Percentiles rank a stretch among this genome's conserved stretches.
These are phyloP conservation scores for Drosophila azteca DNA, from an alignment of 1,140 invertebrate genomes.

Conservation along the genomic window DNA sequence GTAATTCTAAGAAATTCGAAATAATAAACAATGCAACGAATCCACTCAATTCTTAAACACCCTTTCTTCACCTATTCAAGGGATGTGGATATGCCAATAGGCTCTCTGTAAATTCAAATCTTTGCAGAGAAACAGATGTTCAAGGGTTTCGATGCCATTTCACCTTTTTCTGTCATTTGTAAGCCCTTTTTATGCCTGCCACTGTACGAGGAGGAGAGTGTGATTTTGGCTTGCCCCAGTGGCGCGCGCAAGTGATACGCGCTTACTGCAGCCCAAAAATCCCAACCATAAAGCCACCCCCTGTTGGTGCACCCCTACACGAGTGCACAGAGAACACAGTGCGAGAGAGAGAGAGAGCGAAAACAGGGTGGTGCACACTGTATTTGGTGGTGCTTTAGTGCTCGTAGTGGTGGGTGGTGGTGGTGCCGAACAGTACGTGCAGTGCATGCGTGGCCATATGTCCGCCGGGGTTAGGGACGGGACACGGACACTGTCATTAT, in stretches of 20 bases:
- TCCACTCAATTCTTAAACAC: too few species aligned
- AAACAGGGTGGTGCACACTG: conserved; percentile 4
- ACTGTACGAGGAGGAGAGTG: conserved; percentile 30
- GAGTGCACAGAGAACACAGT: too few species aligned
- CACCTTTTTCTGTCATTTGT: too few species aligned
- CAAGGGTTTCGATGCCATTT: too few species aligned
- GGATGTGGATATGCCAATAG: too few species aligned
- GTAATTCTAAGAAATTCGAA: too few species aligned
- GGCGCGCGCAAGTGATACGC: conserved; percentile 67
- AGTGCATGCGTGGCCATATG: conserved; percentile 76
- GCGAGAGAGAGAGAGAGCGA: too few species aligned
- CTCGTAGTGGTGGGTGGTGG: conserved; percentile 21
- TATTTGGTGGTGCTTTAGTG: conserved; percentile 21
- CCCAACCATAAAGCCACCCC: conserved; percentile 28
- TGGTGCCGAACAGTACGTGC: conserved; percentile 46
- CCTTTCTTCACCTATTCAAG: too few species aligned
- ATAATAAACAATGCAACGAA: too few species aligned
- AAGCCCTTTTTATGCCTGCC: conserved; percentile 17
- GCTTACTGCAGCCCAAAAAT: conserved; percentile 43
- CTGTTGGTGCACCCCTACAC: not conserved
- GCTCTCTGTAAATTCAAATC: too few species aligned
- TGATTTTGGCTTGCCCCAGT: conserved; percentile 17
- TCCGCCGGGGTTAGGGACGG: not conserved
- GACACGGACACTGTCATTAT: conserved; percentile 1
- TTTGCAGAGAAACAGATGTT: too few species aligned